Evolutionary conservation across 2,113 vertebrate species (phyloP), one percentile per base, ranked within the genome.

Genomic region (Burhinus oedicnemus): DNA sequence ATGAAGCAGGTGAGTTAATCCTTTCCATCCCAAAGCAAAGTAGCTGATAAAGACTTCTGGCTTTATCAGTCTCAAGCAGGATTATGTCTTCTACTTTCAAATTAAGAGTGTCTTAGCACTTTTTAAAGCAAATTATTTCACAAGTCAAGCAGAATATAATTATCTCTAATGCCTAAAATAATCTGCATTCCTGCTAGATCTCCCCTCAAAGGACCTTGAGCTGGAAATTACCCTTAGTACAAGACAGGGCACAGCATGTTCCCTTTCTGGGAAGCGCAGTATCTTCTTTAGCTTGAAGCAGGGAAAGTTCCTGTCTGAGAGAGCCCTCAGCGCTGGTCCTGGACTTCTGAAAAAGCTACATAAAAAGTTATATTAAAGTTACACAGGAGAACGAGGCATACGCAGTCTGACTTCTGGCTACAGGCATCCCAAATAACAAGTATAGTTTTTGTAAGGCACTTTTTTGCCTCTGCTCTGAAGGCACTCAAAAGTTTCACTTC

Each of bases 41-140:
- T 0, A 55, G 45, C 69, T 72, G 78, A 94, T 92, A 91, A 78
- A 66, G 75, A 88, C 60, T 89, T 97, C 1, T 1, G 34, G 42
- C 11, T 5, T 91, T 92, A 92, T 78, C 83, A 85, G 51, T 34
- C 42, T 87, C 29, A 64, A 65, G 40, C 20, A 91, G 55, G 58
- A 93, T 86, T 92, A 19, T 82, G 45, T 52, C 45, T 92, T 75
- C 70, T 78, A 51, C 72, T 95, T 96, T 93, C 83, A 92, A 86
- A 87, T 83, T 86, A 71, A 77, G 49, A 20, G 8, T 55, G 27
- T 45, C 9, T 85, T 83, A 89, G 18, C 40, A 94, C 14, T 18
- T 44, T 92, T 93, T 91, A 3, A 81, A 96, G 26, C 4, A 72
- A 91, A 78, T n/a, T 17, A 12, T 85, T 97, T 88, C 64, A 64